Conservation (phyloP, 2,888 invertebrate genomes). For the Caenorhabditis macrosperma region DNA sequence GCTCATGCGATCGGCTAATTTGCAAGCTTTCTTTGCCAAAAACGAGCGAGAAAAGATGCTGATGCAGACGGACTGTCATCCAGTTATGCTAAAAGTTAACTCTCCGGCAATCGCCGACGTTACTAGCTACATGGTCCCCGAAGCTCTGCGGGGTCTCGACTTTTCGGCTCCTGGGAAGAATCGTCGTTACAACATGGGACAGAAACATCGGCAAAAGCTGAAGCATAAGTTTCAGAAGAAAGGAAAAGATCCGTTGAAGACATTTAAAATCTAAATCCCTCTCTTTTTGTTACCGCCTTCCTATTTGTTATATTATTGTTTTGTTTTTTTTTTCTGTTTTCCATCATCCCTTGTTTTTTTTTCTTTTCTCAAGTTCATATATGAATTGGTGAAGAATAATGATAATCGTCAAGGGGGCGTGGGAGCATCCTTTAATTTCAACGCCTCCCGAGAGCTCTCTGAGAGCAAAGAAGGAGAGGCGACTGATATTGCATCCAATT, state of each 20-base stretch:
- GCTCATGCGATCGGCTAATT: conserved; percentile 66
- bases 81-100: conserved; percentile 71
- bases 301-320: background rate
- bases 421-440: conserved; percentile 2
- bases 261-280: conserved; percentile 70
- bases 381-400: background rate
- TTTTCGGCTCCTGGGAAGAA: conserved; percentile 52
- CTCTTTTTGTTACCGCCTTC: background rate
- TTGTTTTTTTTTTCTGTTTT: background rate
- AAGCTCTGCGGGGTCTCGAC: conserved; percentile 74
- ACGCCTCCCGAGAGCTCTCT: conserved; percentile 23
- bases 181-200: conserved; percentile 59
- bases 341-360: background rate
- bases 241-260: conserved; percentile 70
- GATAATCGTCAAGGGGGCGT: background rate
- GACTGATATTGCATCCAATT: conserved; percentile 51
- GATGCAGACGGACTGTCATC: conserved; percentile 75
- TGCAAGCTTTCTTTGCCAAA: conserved; percentile 72
- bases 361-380: background rate
- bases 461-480: conserved; percentile 18
- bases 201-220: conserved; percentile 60
- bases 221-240: conserved; percentile 70
- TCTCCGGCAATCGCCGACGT: conserved; percentile 77
- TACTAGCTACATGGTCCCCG: conserved; percentile 78
- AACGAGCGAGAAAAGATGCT: conserved; percentile 76